Conservation (phyloP, 2,113 vertebrate genomes). For the Narcine bancroftii region DNA sequence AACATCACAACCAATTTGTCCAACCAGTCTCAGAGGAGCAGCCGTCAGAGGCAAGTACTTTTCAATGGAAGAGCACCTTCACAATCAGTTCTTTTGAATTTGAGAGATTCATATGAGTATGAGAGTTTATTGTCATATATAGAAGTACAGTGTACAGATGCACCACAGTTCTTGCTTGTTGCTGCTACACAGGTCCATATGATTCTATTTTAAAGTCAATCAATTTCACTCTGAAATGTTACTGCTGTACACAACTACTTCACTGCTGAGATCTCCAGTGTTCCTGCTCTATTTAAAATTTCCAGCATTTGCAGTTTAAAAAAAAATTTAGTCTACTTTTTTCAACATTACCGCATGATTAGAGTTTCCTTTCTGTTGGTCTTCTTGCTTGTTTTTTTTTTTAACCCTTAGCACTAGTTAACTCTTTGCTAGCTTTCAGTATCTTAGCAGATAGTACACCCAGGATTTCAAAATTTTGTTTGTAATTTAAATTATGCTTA, state of each 20-base stretch:
- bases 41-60: conserved; percentile 73
- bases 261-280: no score
- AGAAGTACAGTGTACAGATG: no score
- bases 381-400: neutral
- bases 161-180: no score
- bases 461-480: neutral
- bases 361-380: neutral
- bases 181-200: no score
- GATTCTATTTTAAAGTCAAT: no score
- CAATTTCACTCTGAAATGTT: no score
- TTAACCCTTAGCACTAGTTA: neutral
- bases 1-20: conserved; percentile 86
- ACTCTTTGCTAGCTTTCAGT: neutral
- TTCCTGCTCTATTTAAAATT: no score
- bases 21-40: conserved; percentile 75
- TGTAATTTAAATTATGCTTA: neutral
- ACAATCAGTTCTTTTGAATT: neutral
- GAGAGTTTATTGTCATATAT: no score
- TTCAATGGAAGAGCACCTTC: neutral
- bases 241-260: no score
- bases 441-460: neutral
- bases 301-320: no score
- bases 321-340: no score
- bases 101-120: neutral
- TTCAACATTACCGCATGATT: neutral